Percentiles rank a stretch among this genome's conserved stretches.
Evolutionary conservation across 2,797 vertebrate species (phyloP).

Genomic region (Dryobates pubescens): DNA sequence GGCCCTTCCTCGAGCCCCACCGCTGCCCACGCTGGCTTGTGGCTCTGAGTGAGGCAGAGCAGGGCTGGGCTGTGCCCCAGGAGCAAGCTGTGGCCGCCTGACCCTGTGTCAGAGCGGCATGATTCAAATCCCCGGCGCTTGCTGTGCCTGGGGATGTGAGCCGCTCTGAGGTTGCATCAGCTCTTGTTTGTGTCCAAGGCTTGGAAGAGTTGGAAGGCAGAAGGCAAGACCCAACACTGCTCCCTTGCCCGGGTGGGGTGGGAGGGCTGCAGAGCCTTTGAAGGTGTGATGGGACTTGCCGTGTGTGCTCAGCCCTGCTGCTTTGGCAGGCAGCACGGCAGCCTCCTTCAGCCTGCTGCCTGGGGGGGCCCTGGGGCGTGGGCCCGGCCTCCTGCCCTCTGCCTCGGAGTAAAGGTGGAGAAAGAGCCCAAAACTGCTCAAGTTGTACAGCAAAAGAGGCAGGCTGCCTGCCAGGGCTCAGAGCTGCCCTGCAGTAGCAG

Average conservation of each 20-base stretch:
- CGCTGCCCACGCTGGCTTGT: neutral
- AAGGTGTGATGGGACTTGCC: neutral
- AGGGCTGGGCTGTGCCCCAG: neutral
- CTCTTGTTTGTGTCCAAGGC: neutral
- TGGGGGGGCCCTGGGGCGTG: neutral
- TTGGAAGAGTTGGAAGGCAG: neutral
- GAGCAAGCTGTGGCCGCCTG: rapidly evolving
- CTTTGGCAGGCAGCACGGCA: neutral
- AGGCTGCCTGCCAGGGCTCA: rapidly evolving
- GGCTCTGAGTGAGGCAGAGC: neutral
- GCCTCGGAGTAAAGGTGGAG: neutral
- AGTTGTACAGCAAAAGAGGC: neutral
- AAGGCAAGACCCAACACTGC: neutral
- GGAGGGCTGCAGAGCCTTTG: conserved; percentile 11
- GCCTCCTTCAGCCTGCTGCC: neutral
- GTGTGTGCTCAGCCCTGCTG: neutral
- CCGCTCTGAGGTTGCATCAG: neutral
- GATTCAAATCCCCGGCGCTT: neutral
- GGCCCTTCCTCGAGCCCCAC: rapidly evolving
- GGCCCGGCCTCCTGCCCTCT: neutral
- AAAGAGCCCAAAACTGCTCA: neutral
- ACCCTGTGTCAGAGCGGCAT: neutral
- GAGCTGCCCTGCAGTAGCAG: rapidly evolving
- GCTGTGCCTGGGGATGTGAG: neutral
- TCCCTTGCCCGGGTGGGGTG: neutral